Percentiles rank a stretch among this genome's conserved stretches.
Evolutionary conservation across 1,140 invertebrate genomes (phyloP).

Genomic region (Cherax quadricarinatus): DNA sequence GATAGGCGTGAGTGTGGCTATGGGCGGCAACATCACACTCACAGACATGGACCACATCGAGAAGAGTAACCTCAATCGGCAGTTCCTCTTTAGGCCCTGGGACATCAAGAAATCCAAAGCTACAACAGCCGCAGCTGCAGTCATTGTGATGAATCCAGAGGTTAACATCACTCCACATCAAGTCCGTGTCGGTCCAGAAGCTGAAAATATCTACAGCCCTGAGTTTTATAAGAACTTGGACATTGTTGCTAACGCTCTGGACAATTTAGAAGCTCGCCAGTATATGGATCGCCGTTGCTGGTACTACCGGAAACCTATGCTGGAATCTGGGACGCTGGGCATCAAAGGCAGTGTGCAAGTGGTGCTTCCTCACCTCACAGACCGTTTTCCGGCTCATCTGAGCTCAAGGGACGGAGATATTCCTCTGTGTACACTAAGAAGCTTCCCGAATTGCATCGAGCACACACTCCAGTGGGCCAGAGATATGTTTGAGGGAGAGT

Average conservation of each 20-base stretch:
- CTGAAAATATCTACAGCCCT: conserved; percentile 95
- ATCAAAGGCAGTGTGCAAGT: conserved; percentile 99
- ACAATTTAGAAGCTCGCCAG: conserved; percentile 95
- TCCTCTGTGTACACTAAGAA: conserved; percentile 98
- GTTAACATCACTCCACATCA: conserved; percentile 93
- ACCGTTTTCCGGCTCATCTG: conserved; percentile 97
- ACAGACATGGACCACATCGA: conserved; percentile 99
- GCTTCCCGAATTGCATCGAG: conserved; percentile 99
- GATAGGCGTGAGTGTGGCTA: conserved; percentile 81
- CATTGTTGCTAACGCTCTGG: conserved; percentile 97
- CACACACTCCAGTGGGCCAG: conserved; percentile 98
- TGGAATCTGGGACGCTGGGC: conserved; percentile 98
- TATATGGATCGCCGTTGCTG: conserved; percentile 85
- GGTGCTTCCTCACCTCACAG: conserved; percentile 92
- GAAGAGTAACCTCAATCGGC: conserved; percentile 98
- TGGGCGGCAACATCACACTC: conserved; percentile 86
- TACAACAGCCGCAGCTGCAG: conserved; percentile 88
- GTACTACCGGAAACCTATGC: conserved; percentile 95
- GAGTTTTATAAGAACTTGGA: conserved; percentile 94
- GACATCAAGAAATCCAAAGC: conserved; percentile 97
- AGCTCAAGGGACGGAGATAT: conserved; percentile 99
- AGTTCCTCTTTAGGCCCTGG: conserved; percentile 96
- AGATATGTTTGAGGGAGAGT: conserved; percentile 96
- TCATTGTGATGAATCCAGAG: conserved; percentile 93
- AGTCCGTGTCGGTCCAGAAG: conserved; percentile 95